Evolutionary conservation across 35 echinoderm and acorn worm species (phyloP).

Genomic region (Ophiothrix spiculata): DNA sequence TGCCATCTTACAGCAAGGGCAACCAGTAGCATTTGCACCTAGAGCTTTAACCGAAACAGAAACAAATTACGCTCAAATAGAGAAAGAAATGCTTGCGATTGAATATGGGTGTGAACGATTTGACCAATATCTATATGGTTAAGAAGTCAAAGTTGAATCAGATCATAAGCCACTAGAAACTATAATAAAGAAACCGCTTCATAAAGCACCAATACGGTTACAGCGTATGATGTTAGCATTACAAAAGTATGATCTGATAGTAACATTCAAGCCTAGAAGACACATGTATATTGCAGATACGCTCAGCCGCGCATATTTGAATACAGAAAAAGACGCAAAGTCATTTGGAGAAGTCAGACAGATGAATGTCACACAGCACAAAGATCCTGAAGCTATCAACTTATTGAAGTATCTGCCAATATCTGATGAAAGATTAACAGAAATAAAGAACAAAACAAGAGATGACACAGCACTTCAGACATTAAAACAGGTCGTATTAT

Average conservation of each 20-base stretch:
- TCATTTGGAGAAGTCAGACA: no score
- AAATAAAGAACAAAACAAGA: no score
- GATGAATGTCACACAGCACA: no score
- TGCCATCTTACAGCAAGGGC: neutral
- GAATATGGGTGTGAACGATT: constrained; percentile 17
- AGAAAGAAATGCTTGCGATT: constrained; percentile 16
- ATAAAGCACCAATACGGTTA: constrained; percentile 57
- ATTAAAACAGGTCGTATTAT: no score
- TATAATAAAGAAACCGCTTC: constrained; percentile 45
- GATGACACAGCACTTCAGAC: no score
- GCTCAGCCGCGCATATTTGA: no score
- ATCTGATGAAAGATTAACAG: no score
- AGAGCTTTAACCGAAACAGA: neutral
- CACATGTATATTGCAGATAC: no score
- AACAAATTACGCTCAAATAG: constrained; percentile 12
- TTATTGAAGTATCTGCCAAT: no score
- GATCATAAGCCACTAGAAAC: constrained; percentile 76
- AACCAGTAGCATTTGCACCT: constrained; percentile 8
- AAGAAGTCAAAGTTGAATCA: constrained; percentile 34
- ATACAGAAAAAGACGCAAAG: no score
- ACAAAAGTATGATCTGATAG: constrained; percentile 55
- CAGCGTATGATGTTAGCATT: constrained; percentile 64
- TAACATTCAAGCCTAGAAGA: no score
- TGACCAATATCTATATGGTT: constrained; percentile 57
- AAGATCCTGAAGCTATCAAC: no score